Conservation (phyloP, 2,888 invertebrate species). For the Laothoe populi region DNA sequence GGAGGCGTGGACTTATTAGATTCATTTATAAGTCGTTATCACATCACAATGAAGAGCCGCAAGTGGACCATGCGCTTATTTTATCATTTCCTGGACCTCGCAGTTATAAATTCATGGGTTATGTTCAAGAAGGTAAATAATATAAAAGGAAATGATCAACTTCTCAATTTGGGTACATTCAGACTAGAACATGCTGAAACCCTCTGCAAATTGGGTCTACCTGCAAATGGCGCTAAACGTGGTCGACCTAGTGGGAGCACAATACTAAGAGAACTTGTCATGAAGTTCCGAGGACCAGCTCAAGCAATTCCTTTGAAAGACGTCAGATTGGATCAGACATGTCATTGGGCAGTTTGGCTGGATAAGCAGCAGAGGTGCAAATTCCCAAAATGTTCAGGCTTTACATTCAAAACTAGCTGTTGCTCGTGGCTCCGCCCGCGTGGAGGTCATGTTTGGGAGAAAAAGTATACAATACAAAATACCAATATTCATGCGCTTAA, state of each 20-base stretch:
- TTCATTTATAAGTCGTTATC: conserved; percentile 43
- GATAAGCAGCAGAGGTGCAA: conserved; percentile 39
- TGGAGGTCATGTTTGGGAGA: too few species aligned
- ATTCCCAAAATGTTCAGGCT: conserved; percentile 38
- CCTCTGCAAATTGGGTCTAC: conserved; percentile 46
- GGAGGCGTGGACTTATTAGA: conserved; percentile 43
- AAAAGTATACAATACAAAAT: too few species aligned
- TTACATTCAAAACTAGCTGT: too few species aligned
- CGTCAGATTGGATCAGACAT: conserved; percentile 40
- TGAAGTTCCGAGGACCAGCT: conserved; percentile 46
- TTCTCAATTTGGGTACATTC: conserved; percentile 49
- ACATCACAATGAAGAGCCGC: conserved; percentile 47
- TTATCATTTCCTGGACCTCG: conserved; percentile 49
- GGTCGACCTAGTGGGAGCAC: conserved; percentile 46
- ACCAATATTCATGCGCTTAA: too few species aligned
- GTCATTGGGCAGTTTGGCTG: conserved; percentile 41
- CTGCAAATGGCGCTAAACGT: conserved; percentile 48
- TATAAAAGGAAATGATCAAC: conserved; percentile 42
- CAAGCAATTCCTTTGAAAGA: conserved; percentile 44
- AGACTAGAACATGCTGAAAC: conserved; percentile 50
- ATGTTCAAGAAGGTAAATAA: conserved; percentile 47
- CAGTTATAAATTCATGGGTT: conserved; percentile 49
- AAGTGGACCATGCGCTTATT: conserved; percentile 51
- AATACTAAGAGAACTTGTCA: conserved; percentile 45
- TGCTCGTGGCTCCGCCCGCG: too few species aligned